Evolutionary conservation across 2,888 invertebrate species (phyloP).

Genomic region (Dysmachus trigonus): DNA sequence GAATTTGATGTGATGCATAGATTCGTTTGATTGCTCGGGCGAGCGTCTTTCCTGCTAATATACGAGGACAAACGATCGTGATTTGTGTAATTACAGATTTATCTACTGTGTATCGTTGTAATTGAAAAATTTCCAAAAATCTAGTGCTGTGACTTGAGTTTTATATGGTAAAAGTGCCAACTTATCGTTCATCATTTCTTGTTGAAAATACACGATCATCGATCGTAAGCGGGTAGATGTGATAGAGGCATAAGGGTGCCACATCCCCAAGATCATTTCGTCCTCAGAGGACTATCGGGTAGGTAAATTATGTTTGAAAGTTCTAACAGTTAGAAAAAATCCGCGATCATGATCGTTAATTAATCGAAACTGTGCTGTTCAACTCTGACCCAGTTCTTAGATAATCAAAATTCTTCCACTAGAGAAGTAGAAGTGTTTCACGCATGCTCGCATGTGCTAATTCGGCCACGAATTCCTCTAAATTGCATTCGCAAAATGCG

Average conservation of each 20-base stretch:
- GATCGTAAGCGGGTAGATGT: not conserved
- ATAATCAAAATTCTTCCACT: constrained; percentile 36
- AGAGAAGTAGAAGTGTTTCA: not conserved
- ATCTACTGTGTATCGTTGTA: not conserved
- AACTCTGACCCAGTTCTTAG: constrained; percentile 41
- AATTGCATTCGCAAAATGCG: not conserved
- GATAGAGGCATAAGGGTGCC: not conserved
- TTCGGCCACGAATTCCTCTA: not conserved
- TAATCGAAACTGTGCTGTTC: not conserved
- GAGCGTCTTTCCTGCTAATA: not conserved
- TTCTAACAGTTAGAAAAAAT: not conserved
- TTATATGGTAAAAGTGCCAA: constrained; percentile 17
- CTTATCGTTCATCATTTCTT: not conserved
- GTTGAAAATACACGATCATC: not conserved
- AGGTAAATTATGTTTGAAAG: not conserved
- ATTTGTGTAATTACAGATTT: not conserved
- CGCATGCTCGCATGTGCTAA: constrained; percentile 16
- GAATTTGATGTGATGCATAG: constrained; percentile 23
- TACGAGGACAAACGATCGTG: not conserved
- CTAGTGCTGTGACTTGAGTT: not conserved
- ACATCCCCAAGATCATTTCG: not conserved
- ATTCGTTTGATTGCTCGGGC: constrained; percentile 19
- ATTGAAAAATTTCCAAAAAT: not conserved
- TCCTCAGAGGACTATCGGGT: not conserved
- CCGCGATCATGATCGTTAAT: not conserved